Evolutionary conservation across 2,888 invertebrate species (phyloP).

Genomic region (Achlya flavicornis): DNA sequence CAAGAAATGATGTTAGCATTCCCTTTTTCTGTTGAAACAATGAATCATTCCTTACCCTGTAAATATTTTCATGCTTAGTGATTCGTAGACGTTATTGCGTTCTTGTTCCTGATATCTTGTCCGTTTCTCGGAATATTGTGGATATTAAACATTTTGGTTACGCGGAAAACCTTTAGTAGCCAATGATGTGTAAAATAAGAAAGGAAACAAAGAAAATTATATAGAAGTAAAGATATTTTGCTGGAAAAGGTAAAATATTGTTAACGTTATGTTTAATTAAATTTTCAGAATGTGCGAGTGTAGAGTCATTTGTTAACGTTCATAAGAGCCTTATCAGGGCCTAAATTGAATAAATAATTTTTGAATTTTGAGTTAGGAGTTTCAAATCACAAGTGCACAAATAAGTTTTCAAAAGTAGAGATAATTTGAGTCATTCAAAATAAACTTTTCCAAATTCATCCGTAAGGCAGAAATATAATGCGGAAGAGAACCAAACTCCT

Average conservation of each 20-base stretch:
- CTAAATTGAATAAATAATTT: too few relatives aligned
- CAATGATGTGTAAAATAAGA: conserved; percentile 2
- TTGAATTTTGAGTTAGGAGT: too few relatives aligned
- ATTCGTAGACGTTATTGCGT: not conserved
- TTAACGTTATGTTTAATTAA: too few relatives aligned
- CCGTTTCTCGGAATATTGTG: conserved; percentile 1
- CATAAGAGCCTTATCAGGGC: too few relatives aligned
- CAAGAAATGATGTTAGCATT: not conserved
- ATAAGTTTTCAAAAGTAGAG: too few relatives aligned
- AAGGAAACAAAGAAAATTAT: not conserved
- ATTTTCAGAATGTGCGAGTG: too few relatives aligned
- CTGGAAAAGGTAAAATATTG: not conserved
- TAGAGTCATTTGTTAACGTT: too few relatives aligned
- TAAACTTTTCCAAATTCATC: conserved; percentile 19
- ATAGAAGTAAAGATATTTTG: not conserved
- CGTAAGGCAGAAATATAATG: conserved; percentile 32
- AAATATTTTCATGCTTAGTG: not conserved
- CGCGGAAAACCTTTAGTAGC: not conserved
- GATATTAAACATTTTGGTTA: conserved; percentile 3
- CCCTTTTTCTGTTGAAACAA: not conserved
- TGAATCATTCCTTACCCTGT: conserved; percentile 1
- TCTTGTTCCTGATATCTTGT: conserved; percentile 1
- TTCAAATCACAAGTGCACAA: too few relatives aligned
- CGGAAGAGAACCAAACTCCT: conserved; percentile 29
- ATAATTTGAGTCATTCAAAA: not conserved